phyloP scores from a whole-genome alignment of 2,113 vertebrate genomes.

The Columba livia region DNA sequence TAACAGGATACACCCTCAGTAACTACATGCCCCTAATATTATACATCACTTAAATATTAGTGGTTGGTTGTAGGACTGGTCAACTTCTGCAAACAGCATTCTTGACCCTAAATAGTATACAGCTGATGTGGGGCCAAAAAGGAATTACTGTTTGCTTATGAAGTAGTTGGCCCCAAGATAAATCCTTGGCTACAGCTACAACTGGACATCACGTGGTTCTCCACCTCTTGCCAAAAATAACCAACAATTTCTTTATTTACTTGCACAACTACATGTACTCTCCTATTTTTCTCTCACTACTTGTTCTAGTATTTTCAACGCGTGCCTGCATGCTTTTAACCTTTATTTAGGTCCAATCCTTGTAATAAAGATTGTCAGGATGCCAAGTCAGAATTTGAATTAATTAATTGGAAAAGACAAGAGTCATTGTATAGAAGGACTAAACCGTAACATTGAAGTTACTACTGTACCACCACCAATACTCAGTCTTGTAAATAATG shows the following conservation, averaged over 20 bases:
- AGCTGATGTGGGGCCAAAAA: neutral
- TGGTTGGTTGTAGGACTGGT: neutral
- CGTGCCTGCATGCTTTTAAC: neutral
- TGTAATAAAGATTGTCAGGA: neutral
- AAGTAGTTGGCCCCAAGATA: slow-evolving; percentile 18
- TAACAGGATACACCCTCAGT: neutral
- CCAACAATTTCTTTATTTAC: slow-evolving; percentile 25
- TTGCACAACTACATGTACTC: slow-evolving; percentile 20
- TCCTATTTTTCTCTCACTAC: slow-evolving; percentile 18
- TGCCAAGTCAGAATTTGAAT: neutral
- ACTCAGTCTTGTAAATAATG: neutral
- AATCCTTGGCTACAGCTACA: slow-evolving; percentile 21
- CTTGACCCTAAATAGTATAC: slow-evolving; percentile 34
- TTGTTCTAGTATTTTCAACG: neutral
- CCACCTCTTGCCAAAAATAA: slow-evolving; percentile 43
- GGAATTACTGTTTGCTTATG: slow-evolving; percentile 2
- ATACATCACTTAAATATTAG: neutral
- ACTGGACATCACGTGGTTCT: neutral
- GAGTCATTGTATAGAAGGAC: neutral
- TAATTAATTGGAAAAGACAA: neutral
- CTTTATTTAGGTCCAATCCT: neutral
- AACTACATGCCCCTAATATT: neutral
- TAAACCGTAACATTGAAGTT: neutral
- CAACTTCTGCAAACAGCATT: slow-evolving; percentile 9
- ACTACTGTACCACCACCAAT: neutral